Conservation (phyloP, 2,113 vertebrate species). For the Bubo blakistoni region DNA sequence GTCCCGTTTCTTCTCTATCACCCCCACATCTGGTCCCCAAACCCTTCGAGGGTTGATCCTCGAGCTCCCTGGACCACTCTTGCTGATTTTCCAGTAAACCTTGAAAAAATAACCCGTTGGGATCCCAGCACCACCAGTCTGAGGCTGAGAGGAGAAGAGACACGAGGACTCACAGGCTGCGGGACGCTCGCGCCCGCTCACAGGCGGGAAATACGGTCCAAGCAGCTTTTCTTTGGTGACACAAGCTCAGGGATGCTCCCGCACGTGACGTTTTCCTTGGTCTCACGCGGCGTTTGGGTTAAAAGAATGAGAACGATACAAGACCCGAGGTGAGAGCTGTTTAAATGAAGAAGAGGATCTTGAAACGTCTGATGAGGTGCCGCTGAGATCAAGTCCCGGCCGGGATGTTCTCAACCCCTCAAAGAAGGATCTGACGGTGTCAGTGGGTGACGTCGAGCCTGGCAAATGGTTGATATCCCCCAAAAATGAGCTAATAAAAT, state of each 20-base stretch:
- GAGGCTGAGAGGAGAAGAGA: not conserved
- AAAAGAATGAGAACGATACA: not conserved
- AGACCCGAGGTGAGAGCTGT: not conserved
- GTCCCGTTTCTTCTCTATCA: not conserved
- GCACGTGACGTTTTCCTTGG: fast-evolving
- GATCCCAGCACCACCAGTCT: not conserved
- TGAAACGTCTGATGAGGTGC: fast-evolving
- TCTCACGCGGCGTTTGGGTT: not conserved
- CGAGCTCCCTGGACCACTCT: too few species aligned
- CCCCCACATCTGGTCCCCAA: not conserved
- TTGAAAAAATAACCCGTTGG: not conserved
- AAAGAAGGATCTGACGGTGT: fast-evolving
- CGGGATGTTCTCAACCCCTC: not conserved
- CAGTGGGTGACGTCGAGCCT: fast-evolving
- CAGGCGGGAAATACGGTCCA: not conserved
- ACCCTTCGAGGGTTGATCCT: not conserved
- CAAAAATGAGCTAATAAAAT: not conserved
- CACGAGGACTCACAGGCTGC: too few species aligned
- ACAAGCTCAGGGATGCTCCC: fast-evolving
- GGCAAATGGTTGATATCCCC: fast-evolving
- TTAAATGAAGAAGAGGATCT: not conserved
- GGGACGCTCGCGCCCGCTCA: not conserved
- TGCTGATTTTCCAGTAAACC: not conserved
- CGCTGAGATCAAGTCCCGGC: not conserved
- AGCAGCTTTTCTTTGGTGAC: too few species aligned